These are phyloP conservation scores for Penaeus vannamei DNA, from an alignment of 1,140 invertebrate genomes.

Conservation along the genomic window DNA sequence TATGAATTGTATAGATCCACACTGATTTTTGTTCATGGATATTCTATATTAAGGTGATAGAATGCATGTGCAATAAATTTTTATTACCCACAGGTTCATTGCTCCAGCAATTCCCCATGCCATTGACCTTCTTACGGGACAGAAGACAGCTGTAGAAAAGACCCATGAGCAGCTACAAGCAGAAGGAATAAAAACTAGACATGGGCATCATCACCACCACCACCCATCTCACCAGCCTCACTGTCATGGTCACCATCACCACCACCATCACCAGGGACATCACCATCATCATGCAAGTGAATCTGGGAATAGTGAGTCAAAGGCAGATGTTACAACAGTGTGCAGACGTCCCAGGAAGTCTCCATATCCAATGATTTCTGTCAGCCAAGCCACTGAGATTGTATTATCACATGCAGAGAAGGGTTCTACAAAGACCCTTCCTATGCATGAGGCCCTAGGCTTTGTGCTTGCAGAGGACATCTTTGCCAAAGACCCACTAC, in stretches of 20 bases:
- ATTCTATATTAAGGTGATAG: not conserved
- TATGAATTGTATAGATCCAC: conserved; percentile 54
- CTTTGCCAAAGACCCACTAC: conserved; percentile 80
- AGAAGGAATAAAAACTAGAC: conserved; percentile 34
- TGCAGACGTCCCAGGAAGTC: conserved; percentile 57
- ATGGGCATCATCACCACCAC: not conserved
- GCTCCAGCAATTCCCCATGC: conserved; percentile 59
- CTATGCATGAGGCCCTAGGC: conserved; percentile 73
- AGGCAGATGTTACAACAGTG: conserved; percentile 58
- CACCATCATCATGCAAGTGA: conserved; percentile 19
- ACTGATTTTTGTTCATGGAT: not conserved
- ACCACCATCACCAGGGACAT: conserved; percentile 3
- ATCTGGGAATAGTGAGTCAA: conserved; percentile 4
- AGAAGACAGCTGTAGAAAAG: conserved; percentile 41
- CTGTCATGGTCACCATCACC: conserved; percentile 15
- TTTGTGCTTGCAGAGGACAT: conserved; percentile 79
- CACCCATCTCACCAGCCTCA: conserved; percentile 28
- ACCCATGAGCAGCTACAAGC: conserved; percentile 51
- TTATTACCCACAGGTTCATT: conserved; percentile 48
- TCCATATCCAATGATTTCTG: conserved; percentile 70
- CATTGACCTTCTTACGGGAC: conserved; percentile 45
- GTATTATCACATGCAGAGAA: conserved; percentile 75
- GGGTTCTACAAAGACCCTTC: conserved; percentile 69
- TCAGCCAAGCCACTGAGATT: conserved; percentile 79
- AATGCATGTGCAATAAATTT: not conserved